Conservation (phyloP, 92 coral and sea anemone genomes). For the Epizoanthus scotinus region DNA sequence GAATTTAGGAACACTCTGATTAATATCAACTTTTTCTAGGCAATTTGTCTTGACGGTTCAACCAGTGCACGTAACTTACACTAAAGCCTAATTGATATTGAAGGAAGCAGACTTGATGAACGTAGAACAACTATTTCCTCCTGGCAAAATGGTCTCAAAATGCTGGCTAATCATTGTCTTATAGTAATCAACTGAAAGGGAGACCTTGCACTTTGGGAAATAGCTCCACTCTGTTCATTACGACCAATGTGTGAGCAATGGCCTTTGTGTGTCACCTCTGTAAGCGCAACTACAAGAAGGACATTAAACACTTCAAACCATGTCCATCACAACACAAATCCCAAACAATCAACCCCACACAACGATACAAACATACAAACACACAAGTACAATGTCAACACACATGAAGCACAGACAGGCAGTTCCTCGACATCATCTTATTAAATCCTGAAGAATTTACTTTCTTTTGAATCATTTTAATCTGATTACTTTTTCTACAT, state of each 20-base stretch:
- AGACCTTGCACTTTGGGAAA: constrained; percentile 48
- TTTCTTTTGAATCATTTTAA: background rate
- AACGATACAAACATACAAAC: background rate
- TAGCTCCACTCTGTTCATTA: constrained; percentile 48
- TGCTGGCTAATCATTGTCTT: constrained; percentile 5
- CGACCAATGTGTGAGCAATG: constrained; percentile 93
- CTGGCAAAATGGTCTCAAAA: constrained; percentile 42
- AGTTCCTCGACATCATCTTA: background rate
- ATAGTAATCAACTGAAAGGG: constrained; percentile 36
- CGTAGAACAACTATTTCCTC: constrained; percentile 48
- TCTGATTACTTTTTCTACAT: background rate
- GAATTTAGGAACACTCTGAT: too few species aligned
- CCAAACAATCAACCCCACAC: constrained; percentile 12
- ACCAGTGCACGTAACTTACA: too few species aligned
- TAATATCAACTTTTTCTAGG: too few species aligned
- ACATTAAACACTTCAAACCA: constrained; percentile 84
- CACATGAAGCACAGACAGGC: constrained; percentile 27
- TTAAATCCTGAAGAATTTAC: background rate
- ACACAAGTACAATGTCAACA: background rate
- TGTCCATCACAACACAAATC: constrained; percentile 50
- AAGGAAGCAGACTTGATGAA: constrained; percentile 48
- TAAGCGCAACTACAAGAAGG: constrained; percentile 96
- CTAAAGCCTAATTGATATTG: background rate
- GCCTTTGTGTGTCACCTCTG: constrained; percentile 96
- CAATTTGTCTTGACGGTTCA: background rate